These are phyloP conservation scores for Labia minor DNA, from an alignment of 2,888 invertebrate genomes.

Conservation along the genomic window DNA sequence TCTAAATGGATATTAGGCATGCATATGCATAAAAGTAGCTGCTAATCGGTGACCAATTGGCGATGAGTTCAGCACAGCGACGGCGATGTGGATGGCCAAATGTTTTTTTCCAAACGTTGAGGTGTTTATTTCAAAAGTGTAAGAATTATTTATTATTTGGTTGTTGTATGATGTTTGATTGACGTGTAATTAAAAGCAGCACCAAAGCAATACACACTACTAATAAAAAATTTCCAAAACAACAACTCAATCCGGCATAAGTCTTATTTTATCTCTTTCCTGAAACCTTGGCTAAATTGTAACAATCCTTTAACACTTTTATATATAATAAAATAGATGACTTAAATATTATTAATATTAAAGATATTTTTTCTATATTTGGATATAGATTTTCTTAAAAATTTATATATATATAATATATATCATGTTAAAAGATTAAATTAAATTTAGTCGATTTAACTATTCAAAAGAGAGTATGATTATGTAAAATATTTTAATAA, in stretches of 20 bases:
- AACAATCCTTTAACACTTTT: background rate
- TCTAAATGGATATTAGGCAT: background rate
- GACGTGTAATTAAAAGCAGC: background rate
- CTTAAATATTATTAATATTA: background rate
- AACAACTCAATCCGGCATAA: background rate
- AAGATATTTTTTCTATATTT: background rate
- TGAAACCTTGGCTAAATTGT: background rate
- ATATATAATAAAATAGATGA: background rate
- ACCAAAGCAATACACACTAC: background rate
- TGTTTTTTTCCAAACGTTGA: too few relatives aligned
- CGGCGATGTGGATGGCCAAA: background rate
- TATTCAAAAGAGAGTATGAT: too few relatives aligned
- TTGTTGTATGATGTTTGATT: background rate
- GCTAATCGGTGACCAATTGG: background rate
- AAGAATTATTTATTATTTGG: too few relatives aligned
- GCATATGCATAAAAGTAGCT: background rate
- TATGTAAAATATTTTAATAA: background rate
- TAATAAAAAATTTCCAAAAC: background rate
- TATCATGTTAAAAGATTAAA: too few relatives aligned
- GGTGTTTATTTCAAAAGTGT: too few relatives aligned
- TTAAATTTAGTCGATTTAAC: too few relatives aligned
- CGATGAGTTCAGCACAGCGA: background rate
- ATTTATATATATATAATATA: too few relatives aligned
- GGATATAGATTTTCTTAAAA: too few relatives aligned
- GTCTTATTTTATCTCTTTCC: background rate